Percentiles rank a stretch among this genome's conserved stretches.
phyloP scores from a whole-genome alignment of 2,113 vertebrate species.

The Carettochelys insculpta region DNA sequence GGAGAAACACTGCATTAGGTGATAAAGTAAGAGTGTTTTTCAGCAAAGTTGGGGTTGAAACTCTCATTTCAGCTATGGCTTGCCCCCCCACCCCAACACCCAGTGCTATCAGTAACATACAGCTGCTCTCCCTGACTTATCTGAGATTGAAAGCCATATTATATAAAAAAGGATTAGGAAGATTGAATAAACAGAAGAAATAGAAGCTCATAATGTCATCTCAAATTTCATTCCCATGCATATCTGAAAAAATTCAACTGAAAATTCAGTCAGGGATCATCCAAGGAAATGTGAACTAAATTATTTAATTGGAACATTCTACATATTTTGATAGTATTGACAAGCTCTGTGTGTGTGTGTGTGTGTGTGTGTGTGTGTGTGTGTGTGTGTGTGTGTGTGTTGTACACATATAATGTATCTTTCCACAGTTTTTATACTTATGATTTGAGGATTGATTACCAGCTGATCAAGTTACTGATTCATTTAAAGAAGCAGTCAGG shows the following conservation, averaged over 20 bases:
- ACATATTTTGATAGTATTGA: neutral
- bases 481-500: neutral
- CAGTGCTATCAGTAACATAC: neutral
- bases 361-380: too few relatives aligned
- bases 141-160: constrained; percentile 13
- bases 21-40: neutral
- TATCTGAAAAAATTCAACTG: too few relatives aligned
- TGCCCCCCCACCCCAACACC: too few relatives aligned
- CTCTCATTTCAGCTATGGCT: neutral
- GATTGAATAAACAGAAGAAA: constrained; percentile 18
- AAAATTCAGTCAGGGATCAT: neutral
- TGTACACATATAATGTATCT: too few relatives aligned
- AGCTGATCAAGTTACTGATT: neutral
- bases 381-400: too few relatives aligned
- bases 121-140: neutral
- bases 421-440: neutral
- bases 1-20: too few relatives aligned
- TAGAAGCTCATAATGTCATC: neutral
- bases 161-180: constrained; percentile 37
- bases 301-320: neutral
- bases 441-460: neutral
- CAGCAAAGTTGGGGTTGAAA: neutral
- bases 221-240: rapidly evolving
- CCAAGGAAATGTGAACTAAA: too few relatives aligned
- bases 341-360: too few relatives aligned